Conservation (phyloP, 2,113 vertebrate genomes). For the Dicaeum eximium region DNA sequence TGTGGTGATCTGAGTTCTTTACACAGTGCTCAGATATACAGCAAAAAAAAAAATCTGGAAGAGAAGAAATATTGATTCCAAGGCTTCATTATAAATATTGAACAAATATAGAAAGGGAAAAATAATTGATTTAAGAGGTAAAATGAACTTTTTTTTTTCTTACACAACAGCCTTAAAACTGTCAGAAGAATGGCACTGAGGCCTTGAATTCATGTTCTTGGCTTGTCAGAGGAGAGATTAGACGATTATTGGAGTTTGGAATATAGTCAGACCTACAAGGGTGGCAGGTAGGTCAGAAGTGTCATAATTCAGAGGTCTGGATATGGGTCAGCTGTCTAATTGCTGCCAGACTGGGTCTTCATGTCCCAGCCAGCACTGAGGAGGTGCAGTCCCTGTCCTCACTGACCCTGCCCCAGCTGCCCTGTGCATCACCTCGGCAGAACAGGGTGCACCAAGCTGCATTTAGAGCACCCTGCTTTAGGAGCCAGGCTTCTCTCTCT, state of each 20-base stretch:
- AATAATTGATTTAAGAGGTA: neutral
- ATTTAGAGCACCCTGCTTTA: neutral
- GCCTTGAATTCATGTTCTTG: neutral
- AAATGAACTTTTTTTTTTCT: neutral
- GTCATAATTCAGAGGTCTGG: neutral
- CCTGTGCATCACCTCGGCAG: neutral
- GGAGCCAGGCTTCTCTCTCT: neutral
- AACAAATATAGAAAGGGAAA: neutral
- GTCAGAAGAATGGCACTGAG: neutral
- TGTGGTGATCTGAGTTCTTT: neutral
- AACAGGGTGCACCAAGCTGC: neutral
- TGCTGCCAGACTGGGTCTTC: neutral
- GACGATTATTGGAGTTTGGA: neutral
- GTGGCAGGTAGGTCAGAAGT: neutral
- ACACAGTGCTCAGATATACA: neutral
- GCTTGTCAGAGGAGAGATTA: neutral
- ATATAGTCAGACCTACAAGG: neutral
- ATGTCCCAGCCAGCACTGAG: neutral
- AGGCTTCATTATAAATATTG: neutral
- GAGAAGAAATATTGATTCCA: neutral
- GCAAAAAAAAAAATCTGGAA: neutral
- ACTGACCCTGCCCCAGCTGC: neutral
- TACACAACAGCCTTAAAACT: neutral
- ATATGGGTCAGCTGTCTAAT: neutral
- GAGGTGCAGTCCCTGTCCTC: neutral